A percentile compares a stretch with the other conserved stretches of the same genome.
Conservation (phyloP, 2,797 vertebrate species). For the Mycteria americana region DNA sequence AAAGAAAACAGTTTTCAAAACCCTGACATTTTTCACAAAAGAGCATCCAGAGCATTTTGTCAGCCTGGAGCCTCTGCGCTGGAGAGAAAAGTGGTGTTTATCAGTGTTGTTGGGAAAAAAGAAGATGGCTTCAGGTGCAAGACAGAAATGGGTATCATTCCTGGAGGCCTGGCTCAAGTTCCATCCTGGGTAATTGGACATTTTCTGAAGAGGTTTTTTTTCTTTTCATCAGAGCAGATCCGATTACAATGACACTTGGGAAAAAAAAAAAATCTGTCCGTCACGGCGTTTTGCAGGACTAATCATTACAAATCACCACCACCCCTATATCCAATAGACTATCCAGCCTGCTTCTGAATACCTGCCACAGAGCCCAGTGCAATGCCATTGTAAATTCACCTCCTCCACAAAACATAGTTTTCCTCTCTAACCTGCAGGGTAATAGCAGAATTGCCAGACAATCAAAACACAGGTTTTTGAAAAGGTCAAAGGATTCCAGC, state of each 20-base stretch:
- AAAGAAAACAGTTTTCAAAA: background rate
- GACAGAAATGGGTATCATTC: slow-evolving; percentile 14
- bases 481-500: slow-evolving; percentile 68
- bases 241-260: background rate
- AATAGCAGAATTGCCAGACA: slow-evolving; percentile 53
- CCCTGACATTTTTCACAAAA: background rate
- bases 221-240: slow-evolving; percentile 15
- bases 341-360: background rate
- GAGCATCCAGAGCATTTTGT: background rate
- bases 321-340: background rate
- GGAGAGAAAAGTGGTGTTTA: slow-evolving; percentile 8
- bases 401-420: slow-evolving; percentile 20
- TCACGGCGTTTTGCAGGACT: background rate
- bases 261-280: background rate
- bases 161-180: background rate
- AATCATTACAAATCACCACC: slow-evolving; percentile 46
- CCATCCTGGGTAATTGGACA: slow-evolving; percentile 13
- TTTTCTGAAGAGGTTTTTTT: background rate
- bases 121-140: slow-evolving; percentile 15
- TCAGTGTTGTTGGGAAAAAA: background rate
- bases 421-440: slow-evolving; percentile 49
- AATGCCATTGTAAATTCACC: slow-evolving; percentile 42
- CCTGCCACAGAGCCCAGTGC: background rate
- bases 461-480: slow-evolving; percentile 64
- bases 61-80: background rate